Percentiles rank a stretch among this genome's conserved stretches.
phyloP scores from a whole-genome alignment of 2,888 invertebrate species.

The Drosophila sordidapex region DNA sequence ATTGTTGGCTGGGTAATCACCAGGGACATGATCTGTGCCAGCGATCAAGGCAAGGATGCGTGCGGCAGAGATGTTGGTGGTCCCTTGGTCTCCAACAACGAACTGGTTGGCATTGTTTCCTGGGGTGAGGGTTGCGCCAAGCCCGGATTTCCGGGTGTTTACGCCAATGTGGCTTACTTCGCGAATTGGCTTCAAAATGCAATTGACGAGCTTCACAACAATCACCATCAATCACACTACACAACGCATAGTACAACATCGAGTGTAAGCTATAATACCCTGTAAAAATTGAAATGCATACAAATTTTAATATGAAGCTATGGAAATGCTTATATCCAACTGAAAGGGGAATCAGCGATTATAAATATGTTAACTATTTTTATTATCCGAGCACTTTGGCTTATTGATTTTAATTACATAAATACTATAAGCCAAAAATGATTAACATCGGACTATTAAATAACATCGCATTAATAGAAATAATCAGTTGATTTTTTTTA shows the following conservation, averaged over 20 bases:
- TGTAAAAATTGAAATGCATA: neutral
- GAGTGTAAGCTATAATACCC: neutral
- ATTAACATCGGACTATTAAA: neutral
- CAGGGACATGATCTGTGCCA: conserved; percentile 32
- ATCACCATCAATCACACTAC: neutral
- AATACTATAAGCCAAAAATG: neutral
- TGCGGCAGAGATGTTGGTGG: conserved; percentile 15
- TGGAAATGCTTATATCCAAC: neutral
- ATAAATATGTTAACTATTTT: neutral
- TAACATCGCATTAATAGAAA: neutral
- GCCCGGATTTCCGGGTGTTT: conserved; percentile 20
- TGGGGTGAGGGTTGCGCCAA: conserved; percentile 18
- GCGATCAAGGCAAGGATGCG: conserved; percentile 5
- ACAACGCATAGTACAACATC: neutral
- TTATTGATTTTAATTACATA: neutral
- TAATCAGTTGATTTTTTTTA: neutral
- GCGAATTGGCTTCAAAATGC: neutral
- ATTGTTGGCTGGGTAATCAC: conserved; percentile 12
- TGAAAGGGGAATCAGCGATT: neutral
- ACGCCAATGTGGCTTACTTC: conserved; percentile 17
- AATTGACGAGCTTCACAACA: conserved; percentile 1
- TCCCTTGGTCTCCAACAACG: conserved; percentile 6
- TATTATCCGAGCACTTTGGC: neutral
- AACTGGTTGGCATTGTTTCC: conserved; percentile 25
- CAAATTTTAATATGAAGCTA: neutral